Percentiles rank a stretch among this genome's conserved stretches.
Evolutionary conservation across 2,797 vertebrate species (phyloP).

Genomic region (Hypotaenidia okinawae): DNA sequence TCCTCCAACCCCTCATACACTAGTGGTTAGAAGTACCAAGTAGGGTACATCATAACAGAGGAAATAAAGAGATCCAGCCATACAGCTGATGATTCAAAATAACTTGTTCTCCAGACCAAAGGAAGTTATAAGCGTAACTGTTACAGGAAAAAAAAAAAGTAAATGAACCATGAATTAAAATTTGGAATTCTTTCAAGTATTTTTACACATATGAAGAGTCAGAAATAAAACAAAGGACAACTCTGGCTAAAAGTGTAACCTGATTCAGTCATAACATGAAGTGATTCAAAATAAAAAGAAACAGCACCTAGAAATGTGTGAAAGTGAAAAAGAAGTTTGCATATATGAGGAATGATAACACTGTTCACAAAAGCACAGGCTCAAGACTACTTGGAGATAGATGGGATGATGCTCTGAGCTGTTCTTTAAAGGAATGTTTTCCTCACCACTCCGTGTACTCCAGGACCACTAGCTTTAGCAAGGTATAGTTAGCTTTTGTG

Average conservation of each 20-base stretch:
- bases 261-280: background rate
- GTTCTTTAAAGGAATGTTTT: background rate
- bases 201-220: background rate
- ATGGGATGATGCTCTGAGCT: background rate
- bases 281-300: background rate
- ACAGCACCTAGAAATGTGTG: background rate
- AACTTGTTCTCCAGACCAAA: background rate
- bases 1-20: background rate
- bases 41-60: background rate
- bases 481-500: background rate
- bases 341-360: background rate
- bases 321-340: background rate
- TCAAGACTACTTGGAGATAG: background rate
- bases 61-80: background rate
- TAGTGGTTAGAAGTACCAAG: background rate
- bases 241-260: background rate
- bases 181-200: background rate
- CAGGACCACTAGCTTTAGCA: background rate
- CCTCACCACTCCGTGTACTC: background rate
- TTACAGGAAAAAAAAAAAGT: background rate
- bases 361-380: background rate
- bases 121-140: background rate
- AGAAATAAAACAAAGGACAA: background rate
- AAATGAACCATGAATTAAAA: background rate
- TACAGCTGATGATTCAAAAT: background rate